Evolutionary conservation across 2,797 vertebrate species (phyloP).

Genomic region (Lepidocolaptes lacrymiger): DNA sequence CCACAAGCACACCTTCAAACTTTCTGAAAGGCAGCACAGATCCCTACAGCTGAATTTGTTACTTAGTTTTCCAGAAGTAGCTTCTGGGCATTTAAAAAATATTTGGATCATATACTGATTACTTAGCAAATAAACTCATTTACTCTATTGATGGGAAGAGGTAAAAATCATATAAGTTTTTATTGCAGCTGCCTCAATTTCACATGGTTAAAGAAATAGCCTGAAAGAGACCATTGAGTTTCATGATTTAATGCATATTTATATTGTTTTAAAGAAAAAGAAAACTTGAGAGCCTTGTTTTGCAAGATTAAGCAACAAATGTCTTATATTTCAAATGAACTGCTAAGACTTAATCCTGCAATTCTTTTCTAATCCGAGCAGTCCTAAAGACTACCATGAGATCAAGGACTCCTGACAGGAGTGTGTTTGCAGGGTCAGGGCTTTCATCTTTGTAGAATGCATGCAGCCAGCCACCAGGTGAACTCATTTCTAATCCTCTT

Average conservation of each 20-base stretch:
- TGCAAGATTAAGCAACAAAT: constrained; percentile 62
- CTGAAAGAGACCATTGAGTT: constrained; percentile 34
- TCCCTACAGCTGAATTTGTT: background rate
- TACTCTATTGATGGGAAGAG: background rate
- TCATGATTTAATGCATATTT: constrained; percentile 28
- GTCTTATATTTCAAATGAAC: constrained; percentile 60
- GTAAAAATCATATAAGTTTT: background rate
- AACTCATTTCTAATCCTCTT: constrained; percentile 24
- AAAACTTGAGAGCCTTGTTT: constrained; percentile 49
- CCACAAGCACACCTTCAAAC: background rate
- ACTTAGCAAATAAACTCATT: background rate
- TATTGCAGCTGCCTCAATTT: background rate
- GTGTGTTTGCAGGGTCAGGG: constrained; percentile 2
- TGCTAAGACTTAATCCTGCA: constrained; percentile 51
- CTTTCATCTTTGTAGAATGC: constrained; percentile 10
- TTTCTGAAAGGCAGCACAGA: background rate
- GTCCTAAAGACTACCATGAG: constrained; percentile 32
- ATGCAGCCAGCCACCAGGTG: background rate
- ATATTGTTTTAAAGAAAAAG: constrained; percentile 38
- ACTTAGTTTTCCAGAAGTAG: background rate
- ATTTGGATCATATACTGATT: background rate
- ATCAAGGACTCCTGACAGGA: constrained; percentile 39
- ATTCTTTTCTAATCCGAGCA: constrained; percentile 29
- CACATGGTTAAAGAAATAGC: background rate
- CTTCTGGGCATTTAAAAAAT: background rate